These are phyloP conservation scores for Caenorhabditis doughertyi DNA, from an alignment of 2,888 invertebrate species.

Conservation along the genomic window DNA sequence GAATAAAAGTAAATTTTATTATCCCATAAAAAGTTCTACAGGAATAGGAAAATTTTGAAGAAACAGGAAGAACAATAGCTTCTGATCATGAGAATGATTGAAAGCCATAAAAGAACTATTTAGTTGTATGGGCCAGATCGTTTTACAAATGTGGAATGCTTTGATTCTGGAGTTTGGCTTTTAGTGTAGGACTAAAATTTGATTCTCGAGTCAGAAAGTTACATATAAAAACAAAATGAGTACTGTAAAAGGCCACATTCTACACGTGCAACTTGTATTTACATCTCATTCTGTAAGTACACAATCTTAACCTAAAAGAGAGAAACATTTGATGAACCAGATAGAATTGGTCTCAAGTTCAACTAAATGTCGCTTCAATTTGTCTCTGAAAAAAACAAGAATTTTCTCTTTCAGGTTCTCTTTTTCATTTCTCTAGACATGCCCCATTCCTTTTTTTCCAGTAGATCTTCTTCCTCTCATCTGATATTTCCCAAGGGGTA, in stretches of 20 bases:
- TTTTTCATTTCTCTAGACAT: constrained; percentile 15
- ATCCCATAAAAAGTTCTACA: too few relatives aligned
- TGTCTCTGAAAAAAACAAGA: constrained; percentile 18
- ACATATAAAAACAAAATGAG: too few relatives aligned
- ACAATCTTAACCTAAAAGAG: background rate
- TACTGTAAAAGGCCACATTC: too few relatives aligned
- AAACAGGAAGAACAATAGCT: too few relatives aligned
- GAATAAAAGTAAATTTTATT: too few relatives aligned
- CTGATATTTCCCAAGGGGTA: constrained; percentile 47
- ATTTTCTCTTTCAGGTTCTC: background rate
- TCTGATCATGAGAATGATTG: background rate
- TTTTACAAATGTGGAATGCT: background rate
- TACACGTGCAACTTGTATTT: too few relatives aligned
- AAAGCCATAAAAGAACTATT: constrained; percentile 14
- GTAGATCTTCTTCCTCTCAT: constrained; percentile 18
- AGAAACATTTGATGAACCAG: background rate
- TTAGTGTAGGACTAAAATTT: too few relatives aligned
- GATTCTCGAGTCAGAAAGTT: too few relatives aligned
- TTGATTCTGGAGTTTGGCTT: too few relatives aligned
- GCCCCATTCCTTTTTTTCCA: constrained; percentile 1
- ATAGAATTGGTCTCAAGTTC: constrained; percentile 4
- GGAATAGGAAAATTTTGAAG: too few relatives aligned
- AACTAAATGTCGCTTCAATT: constrained; percentile 28
- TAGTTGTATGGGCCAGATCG: background rate
- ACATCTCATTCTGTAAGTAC: too few relatives aligned